Conservation (phyloP, 2,113 vertebrate species). For the Mola mola region DNA sequence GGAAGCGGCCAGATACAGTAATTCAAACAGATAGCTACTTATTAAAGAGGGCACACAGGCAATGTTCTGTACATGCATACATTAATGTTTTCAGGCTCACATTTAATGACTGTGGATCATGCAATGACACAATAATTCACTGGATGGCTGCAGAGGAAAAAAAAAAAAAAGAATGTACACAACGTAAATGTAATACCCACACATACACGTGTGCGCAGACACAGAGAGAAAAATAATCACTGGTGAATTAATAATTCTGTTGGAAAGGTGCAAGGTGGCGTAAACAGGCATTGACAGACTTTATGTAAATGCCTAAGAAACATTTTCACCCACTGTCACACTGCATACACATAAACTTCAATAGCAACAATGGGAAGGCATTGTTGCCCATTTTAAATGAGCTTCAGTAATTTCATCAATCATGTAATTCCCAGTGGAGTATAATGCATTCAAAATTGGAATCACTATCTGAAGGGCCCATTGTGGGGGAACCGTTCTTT, state of each 20-base stretch:
- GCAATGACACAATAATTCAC: constrained; percentile 38
- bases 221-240: constrained; percentile 16
- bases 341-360: constrained; percentile 18
- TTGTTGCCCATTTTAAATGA: constrained; percentile 22
- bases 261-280: constrained; percentile 9
- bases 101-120: constrained; percentile 31
- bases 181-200: neutral
- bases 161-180: constrained; percentile 29
- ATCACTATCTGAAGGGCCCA: constrained; percentile 2
- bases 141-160: constrained; percentile 40
- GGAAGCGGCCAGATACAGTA: constrained; percentile 45
- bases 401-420: constrained; percentile 22
- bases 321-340: neutral
- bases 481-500: constrained; percentile 7
- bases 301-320: constrained; percentile 23
- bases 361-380: constrained; percentile 25
- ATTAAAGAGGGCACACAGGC: constrained; percentile 41
- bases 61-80: constrained; percentile 33
- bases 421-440: constrained; percentile 20
- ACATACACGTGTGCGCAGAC: constrained; percentile 9
- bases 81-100: constrained; percentile 35
- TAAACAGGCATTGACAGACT: constrained; percentile 12
- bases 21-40: constrained; percentile 63
- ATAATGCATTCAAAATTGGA: constrained; percentile 5
- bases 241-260: constrained; percentile 5